These are phyloP conservation scores for Charaxes varanes DNA, from an alignment of 1,140 invertebrate genomes.

Conservation along the genomic window DNA sequence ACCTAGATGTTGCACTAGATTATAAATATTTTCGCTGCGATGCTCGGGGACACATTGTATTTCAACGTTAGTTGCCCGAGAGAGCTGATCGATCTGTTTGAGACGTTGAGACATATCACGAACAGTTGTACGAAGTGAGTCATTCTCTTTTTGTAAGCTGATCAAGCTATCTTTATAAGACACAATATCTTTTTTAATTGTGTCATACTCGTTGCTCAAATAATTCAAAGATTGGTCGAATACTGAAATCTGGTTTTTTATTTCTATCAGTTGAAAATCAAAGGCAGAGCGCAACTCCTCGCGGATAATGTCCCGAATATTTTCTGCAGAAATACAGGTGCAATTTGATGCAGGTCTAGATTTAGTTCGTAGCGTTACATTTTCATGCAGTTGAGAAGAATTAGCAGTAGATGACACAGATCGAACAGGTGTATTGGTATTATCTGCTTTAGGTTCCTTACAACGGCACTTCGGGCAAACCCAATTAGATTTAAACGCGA, in stretches of 20 bases:
- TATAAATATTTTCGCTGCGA: neutral
- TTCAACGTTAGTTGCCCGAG: slow-evolving; percentile 4
- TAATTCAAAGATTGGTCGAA: neutral
- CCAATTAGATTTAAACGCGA: neutral
- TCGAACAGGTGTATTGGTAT: too few species aligned
- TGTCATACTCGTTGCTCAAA: too few species aligned
- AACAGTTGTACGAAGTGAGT: neutral
- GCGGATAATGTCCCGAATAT: neutral
- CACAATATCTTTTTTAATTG: too few species aligned
- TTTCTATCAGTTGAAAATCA: neutral
- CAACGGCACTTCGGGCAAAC: too few species aligned
- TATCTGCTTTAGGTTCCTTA: too few species aligned
- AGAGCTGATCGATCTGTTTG: neutral
- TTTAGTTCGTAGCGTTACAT: too few species aligned
- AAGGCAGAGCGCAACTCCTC: neutral
- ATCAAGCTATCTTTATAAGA: too few species aligned
- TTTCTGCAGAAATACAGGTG: neutral
- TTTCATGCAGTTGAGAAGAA: too few species aligned
- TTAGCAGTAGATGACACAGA: too few species aligned
- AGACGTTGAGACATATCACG: neutral
- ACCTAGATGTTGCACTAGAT: neutral
- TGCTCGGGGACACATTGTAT: slow-evolving; percentile 1
- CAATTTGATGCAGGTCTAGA: neutral
- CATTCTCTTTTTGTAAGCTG: neutral
- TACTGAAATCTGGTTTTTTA: neutral